Evolutionary conservation across 2,888 invertebrate species (phyloP).

Genomic region (Stenurella melanura): DNA sequence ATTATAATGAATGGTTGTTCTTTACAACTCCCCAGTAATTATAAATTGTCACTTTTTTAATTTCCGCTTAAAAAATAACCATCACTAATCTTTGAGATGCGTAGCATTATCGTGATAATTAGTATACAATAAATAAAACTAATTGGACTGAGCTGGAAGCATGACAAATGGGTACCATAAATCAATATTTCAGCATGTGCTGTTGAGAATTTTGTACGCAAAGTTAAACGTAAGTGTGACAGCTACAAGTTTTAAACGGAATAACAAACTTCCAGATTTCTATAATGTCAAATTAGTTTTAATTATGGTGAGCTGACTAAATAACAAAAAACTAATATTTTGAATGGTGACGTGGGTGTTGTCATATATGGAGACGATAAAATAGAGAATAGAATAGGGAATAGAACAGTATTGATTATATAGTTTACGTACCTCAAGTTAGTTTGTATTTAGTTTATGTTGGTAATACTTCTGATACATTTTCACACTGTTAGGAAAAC

Average conservation of each 20-base stretch:
- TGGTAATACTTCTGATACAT: too few relatives aligned
- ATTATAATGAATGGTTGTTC: not conserved
- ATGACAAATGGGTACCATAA: slow-evolving; percentile 10
- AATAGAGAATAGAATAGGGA: too few relatives aligned
- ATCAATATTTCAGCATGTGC: slow-evolving; percentile 6
- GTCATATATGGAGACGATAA: too few relatives aligned
- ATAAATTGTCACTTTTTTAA: not conserved
- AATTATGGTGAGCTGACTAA: not conserved
- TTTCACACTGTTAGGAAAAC: too few relatives aligned
- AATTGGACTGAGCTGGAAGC: not conserved
- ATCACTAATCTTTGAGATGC: not conserved
- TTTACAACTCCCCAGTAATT: too few relatives aligned
- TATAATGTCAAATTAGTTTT: too few relatives aligned
- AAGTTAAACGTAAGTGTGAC: not conserved
- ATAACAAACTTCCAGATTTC: too few relatives aligned
- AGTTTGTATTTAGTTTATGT: too few relatives aligned
- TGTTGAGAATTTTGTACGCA: not conserved
- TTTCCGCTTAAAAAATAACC: not conserved
- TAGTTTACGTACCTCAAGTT: too few relatives aligned
- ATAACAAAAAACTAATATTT: not conserved
- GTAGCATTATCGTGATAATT: not conserved
- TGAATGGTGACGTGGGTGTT: too few relatives aligned
- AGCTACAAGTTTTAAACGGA: not conserved
- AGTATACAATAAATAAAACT: slow-evolving; percentile 14
- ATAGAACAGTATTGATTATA: too few relatives aligned